A percentile compares a stretch with the other conserved stretches of the same genome.
phyloP scores from a whole-genome alignment of 2,888 invertebrate genomes.

The Troides helena region DNA sequence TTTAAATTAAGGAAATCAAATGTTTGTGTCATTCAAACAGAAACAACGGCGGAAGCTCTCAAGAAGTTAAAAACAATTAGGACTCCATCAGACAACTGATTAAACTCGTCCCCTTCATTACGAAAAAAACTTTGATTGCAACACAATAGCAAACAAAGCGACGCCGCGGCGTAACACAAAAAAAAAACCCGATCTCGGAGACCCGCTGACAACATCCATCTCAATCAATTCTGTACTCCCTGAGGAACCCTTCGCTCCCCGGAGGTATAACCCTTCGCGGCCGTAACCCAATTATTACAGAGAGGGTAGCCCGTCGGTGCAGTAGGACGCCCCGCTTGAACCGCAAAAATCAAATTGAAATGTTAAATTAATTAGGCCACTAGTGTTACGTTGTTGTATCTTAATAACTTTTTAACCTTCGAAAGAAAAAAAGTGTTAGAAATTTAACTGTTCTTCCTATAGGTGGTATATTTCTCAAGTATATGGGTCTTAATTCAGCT shows the following conservation, averaged over 20 bases:
- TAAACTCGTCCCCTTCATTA: constrained; percentile 47
- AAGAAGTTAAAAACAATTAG: constrained; percentile 69
- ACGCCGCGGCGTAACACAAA: constrained; percentile 48
- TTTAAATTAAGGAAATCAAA: no score
- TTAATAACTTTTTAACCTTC: background rate
- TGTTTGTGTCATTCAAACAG: background rate
- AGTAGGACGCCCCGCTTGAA: constrained; percentile 51
- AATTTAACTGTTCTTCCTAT: background rate
- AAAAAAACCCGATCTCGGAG: constrained; percentile 59
- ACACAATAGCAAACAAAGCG: constrained; percentile 46
- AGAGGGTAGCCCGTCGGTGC: constrained; percentile 48
- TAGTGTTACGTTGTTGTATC: background rate
- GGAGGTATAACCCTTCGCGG: constrained; percentile 55
- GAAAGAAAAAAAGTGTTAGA: background rate
- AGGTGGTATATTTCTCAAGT: no score
- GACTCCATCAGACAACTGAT: constrained; percentile 49
- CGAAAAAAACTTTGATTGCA: constrained; percentile 39
- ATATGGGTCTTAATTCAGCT: no score
- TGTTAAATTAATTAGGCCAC: constrained; percentile 59
- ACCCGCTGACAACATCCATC: constrained; percentile 75
- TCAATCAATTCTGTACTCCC: constrained; percentile 75
- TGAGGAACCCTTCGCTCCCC: constrained; percentile 71
- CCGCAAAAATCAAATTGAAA: constrained; percentile 74
- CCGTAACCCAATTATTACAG: constrained; percentile 73
- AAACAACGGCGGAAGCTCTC: constrained; percentile 38